phyloP scores from a whole-genome alignment of 64 coral and sea anemone species.

The Pocillopora verrucosa region DNA sequence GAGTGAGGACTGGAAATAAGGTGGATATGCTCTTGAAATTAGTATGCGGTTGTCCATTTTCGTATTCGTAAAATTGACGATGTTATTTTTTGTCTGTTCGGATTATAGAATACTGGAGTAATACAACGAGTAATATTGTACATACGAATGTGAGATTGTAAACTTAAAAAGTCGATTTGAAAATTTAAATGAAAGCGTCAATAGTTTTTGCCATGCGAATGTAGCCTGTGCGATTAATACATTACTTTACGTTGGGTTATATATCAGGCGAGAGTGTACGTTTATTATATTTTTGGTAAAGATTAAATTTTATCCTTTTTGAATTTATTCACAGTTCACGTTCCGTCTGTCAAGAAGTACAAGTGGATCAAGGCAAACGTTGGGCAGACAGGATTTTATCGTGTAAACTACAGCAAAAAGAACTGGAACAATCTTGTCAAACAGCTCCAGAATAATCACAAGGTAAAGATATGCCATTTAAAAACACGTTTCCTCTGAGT shows the following conservation, averaged over 20 bases:
- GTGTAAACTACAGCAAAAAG: slow-evolving; percentile 84
- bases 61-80: no score
- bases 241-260: no score
- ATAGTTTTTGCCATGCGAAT: no score
- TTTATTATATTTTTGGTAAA: background rate
- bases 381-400: slow-evolving; percentile 89
- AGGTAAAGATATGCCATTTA: slow-evolving; percentile 3
- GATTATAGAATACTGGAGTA: no score
- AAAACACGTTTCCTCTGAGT: background rate
- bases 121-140: no score
- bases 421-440: slow-evolving; percentile 90
- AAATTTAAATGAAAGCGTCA: no score
- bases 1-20: background rate
- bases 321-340: background rate
- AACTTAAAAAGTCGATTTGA: no score
- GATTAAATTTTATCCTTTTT: background rate
- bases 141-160: no score
- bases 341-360: slow-evolving; percentile 4
- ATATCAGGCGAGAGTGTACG: no score
- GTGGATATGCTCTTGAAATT: background rate
- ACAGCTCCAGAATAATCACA: slow-evolving; percentile 76
- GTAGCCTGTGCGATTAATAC: no score
- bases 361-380: slow-evolving; percentile 96
- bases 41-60: background rate
- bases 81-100: no score